Percentiles rank a stretch among this genome's conserved stretches.
phyloP scores from a whole-genome alignment of 2,113 vertebrate genomes.

The Hypomesus transpacificus region DNA sequence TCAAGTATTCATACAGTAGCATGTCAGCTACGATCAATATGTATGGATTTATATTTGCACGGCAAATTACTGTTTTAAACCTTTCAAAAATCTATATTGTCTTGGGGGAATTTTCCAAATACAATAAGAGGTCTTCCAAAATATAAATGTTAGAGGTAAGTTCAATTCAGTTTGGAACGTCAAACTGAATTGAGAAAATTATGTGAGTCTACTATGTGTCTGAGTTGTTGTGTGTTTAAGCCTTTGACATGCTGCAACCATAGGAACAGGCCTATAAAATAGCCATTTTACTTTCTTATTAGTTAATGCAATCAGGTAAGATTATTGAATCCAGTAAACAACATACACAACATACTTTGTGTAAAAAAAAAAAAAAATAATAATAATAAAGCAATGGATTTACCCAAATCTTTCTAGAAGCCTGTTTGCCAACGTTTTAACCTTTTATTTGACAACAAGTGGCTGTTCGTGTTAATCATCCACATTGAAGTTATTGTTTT shows the following conservation, averaged over 20 bases:
- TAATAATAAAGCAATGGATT: too few species aligned
- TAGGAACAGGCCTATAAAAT: background rate
- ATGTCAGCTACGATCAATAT: constrained; percentile 1
- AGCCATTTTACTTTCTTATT: background rate
- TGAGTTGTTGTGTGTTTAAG: background rate
- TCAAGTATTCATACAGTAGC: too few species aligned
- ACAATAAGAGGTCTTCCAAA: constrained; percentile 42
- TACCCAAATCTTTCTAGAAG: too few species aligned
- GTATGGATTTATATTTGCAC: constrained; percentile 11
- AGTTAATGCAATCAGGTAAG: background rate
- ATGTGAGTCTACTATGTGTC: background rate
- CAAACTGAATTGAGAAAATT: background rate
- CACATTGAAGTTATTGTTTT: too few species aligned
- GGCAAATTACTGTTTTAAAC: constrained; percentile 47
- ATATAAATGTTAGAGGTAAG: background rate
- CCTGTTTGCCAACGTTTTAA: too few species aligned
- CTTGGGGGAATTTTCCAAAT: constrained; percentile 6
- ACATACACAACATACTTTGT: background rate
- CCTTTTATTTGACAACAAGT: too few species aligned
- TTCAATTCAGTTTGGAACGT: background rate
- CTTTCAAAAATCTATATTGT: background rate
- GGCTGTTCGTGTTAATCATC: too few species aligned
- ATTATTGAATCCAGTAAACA: too few species aligned
- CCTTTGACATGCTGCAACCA: background rate
- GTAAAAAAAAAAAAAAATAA: background rate